Evolutionary conservation across 2,113 vertebrate genomes (phyloP).

Genomic region (Crypturellus undulatus): DNA sequence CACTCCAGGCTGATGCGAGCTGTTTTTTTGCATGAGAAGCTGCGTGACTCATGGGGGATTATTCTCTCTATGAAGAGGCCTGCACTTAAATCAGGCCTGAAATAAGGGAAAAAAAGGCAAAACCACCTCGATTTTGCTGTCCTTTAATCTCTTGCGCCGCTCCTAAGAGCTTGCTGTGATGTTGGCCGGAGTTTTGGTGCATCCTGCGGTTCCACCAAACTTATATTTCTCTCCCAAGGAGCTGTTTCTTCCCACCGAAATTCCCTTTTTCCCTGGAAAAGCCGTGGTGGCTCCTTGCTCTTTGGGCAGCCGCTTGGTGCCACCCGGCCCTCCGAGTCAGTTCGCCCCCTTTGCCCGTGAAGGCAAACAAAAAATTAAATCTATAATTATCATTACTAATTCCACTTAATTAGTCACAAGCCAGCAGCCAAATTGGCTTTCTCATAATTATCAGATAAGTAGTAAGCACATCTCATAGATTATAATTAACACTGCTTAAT

Average conservation of each 20-base stretch:
- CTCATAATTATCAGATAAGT: conserved; percentile 89
- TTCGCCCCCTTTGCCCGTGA: conserved; percentile 76
- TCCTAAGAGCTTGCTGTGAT: background rate
- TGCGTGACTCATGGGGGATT: fast-evolving
- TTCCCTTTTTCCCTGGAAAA: background rate
- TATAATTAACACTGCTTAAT: conserved; percentile 90
- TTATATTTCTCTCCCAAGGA: background rate
- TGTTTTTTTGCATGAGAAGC: background rate
- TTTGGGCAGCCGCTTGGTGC: background rate
- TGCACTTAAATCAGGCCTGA: background rate
- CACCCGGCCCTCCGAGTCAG: background rate
- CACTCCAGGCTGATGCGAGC: background rate
- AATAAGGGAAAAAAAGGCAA: background rate
- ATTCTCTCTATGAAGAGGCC: background rate
- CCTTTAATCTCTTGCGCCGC: background rate
- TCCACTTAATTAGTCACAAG: conserved; percentile 88
- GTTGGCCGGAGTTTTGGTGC: background rate
- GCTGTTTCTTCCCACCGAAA: fast-evolving
- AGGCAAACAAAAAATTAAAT: conserved; percentile 84
- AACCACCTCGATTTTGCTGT: background rate
- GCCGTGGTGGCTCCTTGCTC: fast-evolving
- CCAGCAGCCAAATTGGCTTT: conserved; percentile 88
- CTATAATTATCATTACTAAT: conserved; percentile 89
- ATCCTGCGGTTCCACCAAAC: background rate
- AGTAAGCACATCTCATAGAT: conserved; percentile 88